Evolutionary conservation across 2,888 invertebrate genomes (phyloP), one percentile per base, ranked within the genome.

Genomic region (Brenthis hecate): DNA sequence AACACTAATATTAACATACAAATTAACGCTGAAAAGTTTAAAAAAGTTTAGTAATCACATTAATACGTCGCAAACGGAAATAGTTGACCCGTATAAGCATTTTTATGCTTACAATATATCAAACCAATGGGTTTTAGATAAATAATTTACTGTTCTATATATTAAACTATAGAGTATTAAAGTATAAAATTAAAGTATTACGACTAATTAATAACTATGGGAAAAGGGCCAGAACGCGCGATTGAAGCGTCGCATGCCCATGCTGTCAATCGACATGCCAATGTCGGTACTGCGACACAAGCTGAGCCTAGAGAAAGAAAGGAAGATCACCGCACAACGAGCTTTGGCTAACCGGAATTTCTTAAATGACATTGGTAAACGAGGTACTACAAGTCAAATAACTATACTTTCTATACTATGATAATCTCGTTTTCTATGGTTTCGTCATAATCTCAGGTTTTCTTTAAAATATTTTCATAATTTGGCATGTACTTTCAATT

Each of bases 211-310:
- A 60, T 63, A 47, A 70, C 71, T 66, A 60, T 74, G 70, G 74
- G 75, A 76, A 79, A 90, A 91, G 91, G 85, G 75, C 68, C 82
- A 78, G 79, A 89, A 86, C 75, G 86, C 90, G 68, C 88, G 93
- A 73, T 86, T 85, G 78, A 94, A 94, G 86, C 91, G 94, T 70
- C 93, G 94, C 80, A 94, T 94, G 85, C 94, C 95, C 6, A 96
- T 96, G 50, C 92, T 98, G 78, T 97, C 97, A 80, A 97, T 98
- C 89, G 96, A 96, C 77, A 96, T 97, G 91, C 96, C 97, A 3
- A 91, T 97, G 93, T 97, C 97, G 78, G 96, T 97, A 72, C 94
- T 98, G 74, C 95, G 97, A 66, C 95, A 97, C 85, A 94, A 96
- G 78, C 94, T 97, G 65, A 92, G 96, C 73, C 88, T 96, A 76